These are phyloP conservation scores for Psephotus haematonotus DNA, from an alignment of 2,113 vertebrate genomes.

Conservation along the genomic window DNA sequence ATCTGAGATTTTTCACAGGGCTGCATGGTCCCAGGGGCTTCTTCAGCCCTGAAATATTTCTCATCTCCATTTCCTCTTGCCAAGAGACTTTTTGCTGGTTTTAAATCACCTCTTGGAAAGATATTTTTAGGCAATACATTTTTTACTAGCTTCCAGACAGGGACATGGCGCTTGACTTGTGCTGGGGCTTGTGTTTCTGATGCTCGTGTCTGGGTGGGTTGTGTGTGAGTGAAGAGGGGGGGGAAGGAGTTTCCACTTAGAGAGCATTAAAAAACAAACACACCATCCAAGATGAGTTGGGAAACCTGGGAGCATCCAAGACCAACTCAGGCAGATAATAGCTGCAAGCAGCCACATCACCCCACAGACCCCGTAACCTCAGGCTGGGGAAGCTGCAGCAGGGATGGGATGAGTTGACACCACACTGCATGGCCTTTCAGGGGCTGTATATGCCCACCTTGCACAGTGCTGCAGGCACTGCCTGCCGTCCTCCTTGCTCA, in stretches of 20 bases:
- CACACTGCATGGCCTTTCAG: rapidly evolving
- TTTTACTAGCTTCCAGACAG: constrained; percentile 3
- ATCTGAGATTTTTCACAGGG: neutral
- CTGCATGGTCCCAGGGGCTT: neutral
- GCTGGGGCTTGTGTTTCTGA: neutral
- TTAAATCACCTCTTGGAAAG: constrained; percentile 20
- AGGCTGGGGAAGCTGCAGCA: rapidly evolving
- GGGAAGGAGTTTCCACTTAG: neutral
- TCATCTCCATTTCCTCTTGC: constrained; percentile 37
- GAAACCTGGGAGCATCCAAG: neutral
- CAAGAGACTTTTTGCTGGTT: neutral
- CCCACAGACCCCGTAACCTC: neutral
- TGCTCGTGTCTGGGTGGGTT: neutral
- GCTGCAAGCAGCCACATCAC: rapidly evolving
- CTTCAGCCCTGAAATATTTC: constrained; percentile 1
- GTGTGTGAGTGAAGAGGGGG: neutral
- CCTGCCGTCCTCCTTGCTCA: rapidly evolving
- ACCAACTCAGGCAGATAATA: neutral
- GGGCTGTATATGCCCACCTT: neutral
- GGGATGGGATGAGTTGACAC: rapidly evolving
- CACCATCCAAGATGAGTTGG: neutral
- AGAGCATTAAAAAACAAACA: neutral
- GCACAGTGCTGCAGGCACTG: neutral
- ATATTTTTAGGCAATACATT: constrained; percentile 18
- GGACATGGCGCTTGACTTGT: neutral